A percentile compares a stretch with the other conserved stretches of the same genome.
Conservation (phyloP, 2,113 vertebrate genomes). For the Gila orcuttii region DNA sequence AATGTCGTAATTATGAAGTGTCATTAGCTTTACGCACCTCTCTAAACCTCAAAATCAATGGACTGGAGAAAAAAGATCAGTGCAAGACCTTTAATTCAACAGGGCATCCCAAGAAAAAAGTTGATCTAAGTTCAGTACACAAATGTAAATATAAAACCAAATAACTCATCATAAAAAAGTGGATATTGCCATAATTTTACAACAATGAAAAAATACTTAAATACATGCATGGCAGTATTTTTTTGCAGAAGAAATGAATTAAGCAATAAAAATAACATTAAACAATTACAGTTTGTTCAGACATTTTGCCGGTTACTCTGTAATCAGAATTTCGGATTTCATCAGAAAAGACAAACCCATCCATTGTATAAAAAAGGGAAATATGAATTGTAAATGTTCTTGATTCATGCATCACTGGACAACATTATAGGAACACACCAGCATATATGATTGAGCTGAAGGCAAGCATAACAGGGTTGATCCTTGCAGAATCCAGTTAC, state of each 20-base stretch:
- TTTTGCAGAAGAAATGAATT: slow-evolving; percentile 15
- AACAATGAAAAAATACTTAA: slow-evolving; percentile 57
- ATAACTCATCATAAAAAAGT: slow-evolving; percentile 39
- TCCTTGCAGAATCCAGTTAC: slow-evolving; percentile 57
- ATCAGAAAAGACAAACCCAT: slow-evolving; percentile 16
- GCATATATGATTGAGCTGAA: slow-evolving; percentile 64
- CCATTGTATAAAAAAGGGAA: slow-evolving; percentile 30
- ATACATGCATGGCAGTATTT: slow-evolving; percentile 49
- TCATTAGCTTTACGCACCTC: slow-evolving; percentile 24
- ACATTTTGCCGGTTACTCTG: background rate
- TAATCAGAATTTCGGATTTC: slow-evolving; percentile 18
- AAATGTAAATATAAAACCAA: slow-evolving; percentile 46
- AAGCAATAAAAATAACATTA: slow-evolving; percentile 24
- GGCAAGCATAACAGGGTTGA: slow-evolving; percentile 50
- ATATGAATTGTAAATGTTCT: slow-evolving; percentile 58
- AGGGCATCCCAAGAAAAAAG: slow-evolving; percentile 64
- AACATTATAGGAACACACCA: slow-evolving; percentile 65
- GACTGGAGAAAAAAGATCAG: slow-evolving; percentile 61
- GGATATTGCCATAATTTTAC: slow-evolving; percentile 21
- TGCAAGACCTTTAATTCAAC: slow-evolving; percentile 72
- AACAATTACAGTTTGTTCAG: slow-evolving; percentile 22
- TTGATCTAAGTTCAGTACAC: slow-evolving; percentile 35
- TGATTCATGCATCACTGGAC: slow-evolving; percentile 73
- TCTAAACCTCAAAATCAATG: slow-evolving; percentile 60
- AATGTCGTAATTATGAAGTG: background rate